A percentile compares a stretch with the other conserved stretches of the same genome.
Conservation (phyloP, 2,113 vertebrate genomes). For the Struthio camelus region DNA sequence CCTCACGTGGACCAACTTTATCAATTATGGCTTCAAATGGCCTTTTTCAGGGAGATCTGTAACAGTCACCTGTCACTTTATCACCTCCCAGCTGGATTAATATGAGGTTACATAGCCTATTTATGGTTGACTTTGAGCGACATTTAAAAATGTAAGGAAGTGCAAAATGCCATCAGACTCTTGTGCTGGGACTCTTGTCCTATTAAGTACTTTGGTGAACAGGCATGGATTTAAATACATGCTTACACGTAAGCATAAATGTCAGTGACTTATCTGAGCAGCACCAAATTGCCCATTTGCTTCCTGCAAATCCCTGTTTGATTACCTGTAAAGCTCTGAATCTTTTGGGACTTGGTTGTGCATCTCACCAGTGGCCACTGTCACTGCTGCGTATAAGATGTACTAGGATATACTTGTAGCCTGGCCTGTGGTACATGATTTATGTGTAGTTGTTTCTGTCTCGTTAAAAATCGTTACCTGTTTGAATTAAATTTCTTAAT, state of each 20-base stretch:
- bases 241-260: fast-evolving
- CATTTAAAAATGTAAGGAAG: neutral
- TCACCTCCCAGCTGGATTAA: neutral
- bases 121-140: neutral
- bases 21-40: neutral
- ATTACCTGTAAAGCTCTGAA: neutral
- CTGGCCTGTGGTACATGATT: neutral
- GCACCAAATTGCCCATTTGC: neutral
- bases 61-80: neutral
- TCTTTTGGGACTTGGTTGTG: neutral
- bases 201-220: neutral
- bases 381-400: neutral
- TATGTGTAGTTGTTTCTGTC: neutral
- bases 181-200: neutral
- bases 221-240: neutral
- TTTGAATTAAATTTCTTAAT: neutral
- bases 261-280: neutral
- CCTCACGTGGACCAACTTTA: neutral
- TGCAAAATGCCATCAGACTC: neutral
- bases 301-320: neutral
- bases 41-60: neutral
- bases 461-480: slow-evolving; percentile 2
- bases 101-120: neutral
- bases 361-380: neutral
- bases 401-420: neutral